A percentile compares a stretch with the other conserved stretches of the same genome.
Evolutionary conservation across 2,888 invertebrate genomes (phyloP).

Genomic region (Chloroclystis v-ata): DNA sequence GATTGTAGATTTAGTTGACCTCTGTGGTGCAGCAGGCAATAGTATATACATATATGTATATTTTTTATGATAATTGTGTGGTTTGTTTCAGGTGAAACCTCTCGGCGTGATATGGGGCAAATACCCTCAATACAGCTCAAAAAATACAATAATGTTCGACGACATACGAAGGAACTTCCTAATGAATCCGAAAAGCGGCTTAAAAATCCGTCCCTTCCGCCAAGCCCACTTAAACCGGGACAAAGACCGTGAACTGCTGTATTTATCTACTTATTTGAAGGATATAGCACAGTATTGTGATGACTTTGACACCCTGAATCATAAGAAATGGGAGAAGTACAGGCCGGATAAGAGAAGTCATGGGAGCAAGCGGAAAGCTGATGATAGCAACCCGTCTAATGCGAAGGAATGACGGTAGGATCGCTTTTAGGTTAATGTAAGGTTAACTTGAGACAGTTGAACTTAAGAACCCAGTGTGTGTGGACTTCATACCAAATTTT

Average conservation of each 20-base stretch:
- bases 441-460: neutral
- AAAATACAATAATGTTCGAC: slow-evolving; percentile 99
- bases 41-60: too few relatives aligned
- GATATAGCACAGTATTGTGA: slow-evolving; percentile 88
- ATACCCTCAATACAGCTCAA: slow-evolving; percentile 89
- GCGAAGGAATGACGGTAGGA: slow-evolving; percentile 59
- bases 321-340: slow-evolving; percentile 94
- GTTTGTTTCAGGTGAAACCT: slow-evolving; percentile 91
- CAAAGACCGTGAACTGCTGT: slow-evolving; percentile 89
- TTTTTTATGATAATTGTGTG: too few relatives aligned
- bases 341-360: slow-evolving; percentile 67
- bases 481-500: too few relatives aligned
- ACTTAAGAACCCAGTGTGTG: too few relatives aligned
- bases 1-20: too few relatives aligned
- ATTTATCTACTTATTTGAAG: slow-evolving; percentile 88
- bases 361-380: slow-evolving; percentile 69
- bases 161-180: slow-evolving; percentile 96
- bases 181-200: slow-evolving; percentile 97
- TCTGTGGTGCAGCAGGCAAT: too few relatives aligned
- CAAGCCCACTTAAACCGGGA: slow-evolving; percentile 93
- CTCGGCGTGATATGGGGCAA: slow-evolving; percentile 98
- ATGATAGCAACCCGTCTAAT: slow-evolving; percentile 57
- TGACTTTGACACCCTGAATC: slow-evolving; percentile 91
- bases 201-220: slow-evolving; percentile 92
- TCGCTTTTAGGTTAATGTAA: neutral